Evolutionary conservation across 2,113 vertebrate genomes (phyloP).

Genomic region (Tretioscincus oriximinensis): DNA sequence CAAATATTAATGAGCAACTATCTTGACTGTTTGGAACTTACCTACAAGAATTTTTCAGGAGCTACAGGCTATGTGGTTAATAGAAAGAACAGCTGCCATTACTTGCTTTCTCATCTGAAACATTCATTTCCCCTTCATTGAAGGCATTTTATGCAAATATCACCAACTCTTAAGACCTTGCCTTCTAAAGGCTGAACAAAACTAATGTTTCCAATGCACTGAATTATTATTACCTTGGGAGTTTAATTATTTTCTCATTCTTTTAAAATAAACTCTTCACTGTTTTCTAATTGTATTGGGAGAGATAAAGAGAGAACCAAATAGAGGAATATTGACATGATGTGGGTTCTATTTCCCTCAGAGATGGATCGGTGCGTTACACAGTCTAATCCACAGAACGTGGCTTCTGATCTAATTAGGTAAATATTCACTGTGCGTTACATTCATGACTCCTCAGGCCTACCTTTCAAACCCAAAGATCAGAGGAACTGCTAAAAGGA

Average conservation of each 20-base stretch:
- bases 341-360: constrained; percentile 19
- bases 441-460: background rate
- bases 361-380: constrained; percentile 17
- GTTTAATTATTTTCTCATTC: constrained; percentile 11
- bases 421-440: constrained; percentile 15
- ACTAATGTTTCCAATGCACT: constrained; percentile 6
- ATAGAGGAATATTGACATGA: constrained; percentile 21
- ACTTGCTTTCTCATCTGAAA: background rate
- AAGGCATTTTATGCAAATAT: background rate
- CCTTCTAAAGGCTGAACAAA: background rate
- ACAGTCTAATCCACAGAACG: constrained; percentile 18
- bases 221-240: background rate
- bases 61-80: background rate
- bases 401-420: constrained; percentile 20
- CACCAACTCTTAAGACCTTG: background rate
- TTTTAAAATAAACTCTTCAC: constrained; percentile 15
- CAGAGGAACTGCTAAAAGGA: background rate
- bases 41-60: background rate
- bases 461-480: background rate
- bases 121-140: background rate
- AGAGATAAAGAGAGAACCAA: constrained; percentile 30
- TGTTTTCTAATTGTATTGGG: constrained; percentile 29
- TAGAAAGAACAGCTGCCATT: background rate
- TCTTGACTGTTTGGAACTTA: background rate
- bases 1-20: background rate